Conservation (phyloP, 2,797 vertebrate species). For the Sarcoramphus papa region DNA sequence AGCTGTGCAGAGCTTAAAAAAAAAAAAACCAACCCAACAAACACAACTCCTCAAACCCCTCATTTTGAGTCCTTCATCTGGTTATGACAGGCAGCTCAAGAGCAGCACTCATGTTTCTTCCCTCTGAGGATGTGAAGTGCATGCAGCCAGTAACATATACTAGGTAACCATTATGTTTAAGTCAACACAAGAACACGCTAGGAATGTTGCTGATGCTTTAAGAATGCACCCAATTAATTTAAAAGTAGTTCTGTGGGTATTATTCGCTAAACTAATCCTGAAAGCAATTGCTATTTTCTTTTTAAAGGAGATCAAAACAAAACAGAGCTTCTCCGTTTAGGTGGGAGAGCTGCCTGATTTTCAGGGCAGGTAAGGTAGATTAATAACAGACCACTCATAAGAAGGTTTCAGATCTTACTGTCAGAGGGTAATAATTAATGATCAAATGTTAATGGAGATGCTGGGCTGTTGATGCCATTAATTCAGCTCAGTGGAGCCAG, state of each 20-base stretch:
- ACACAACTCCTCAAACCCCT: neutral
- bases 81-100: neutral
- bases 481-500: conserved; percentile 90
- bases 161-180: neutral
- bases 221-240: conserved; percentile 54
- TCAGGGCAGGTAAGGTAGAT: conserved; percentile 79
- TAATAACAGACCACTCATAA: conserved; percentile 73
- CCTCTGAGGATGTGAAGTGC: neutral
- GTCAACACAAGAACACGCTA: conserved; percentile 25
- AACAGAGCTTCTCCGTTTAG: neutral
- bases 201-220: conserved; percentile 61
- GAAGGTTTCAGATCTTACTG: conserved; percentile 80
- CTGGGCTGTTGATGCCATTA: conserved; percentile 88
- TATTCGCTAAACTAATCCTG: neutral
- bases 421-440: conserved; percentile 94
- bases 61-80: neutral
- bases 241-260: neutral
- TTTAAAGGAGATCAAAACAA: neutral
- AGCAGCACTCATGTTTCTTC: neutral
- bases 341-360: conserved; percentile 33
- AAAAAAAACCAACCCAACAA: neutral
- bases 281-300: neutral
- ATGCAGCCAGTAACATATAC: neutral
- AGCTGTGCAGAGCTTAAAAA: neutral
- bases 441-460: conserved; percentile 87